phyloP scores from a whole-genome alignment of 1,140 invertebrate genomes.

The Cydia amplana region DNA sequence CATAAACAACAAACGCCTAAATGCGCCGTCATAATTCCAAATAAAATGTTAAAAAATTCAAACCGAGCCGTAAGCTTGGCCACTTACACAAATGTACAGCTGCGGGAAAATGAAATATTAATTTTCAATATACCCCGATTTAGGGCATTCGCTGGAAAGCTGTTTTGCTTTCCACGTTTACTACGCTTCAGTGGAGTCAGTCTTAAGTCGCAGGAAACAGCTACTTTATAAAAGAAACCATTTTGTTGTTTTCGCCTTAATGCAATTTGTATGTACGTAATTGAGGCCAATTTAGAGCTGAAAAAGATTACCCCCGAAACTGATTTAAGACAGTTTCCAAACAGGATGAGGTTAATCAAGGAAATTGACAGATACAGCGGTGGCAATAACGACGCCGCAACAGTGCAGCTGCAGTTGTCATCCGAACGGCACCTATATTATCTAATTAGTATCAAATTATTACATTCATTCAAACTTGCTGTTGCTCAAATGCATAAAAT shows the following conservation, averaged over 20 bases:
- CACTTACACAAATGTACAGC: slow-evolving; percentile 12
- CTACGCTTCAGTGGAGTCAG: slow-evolving; percentile 22
- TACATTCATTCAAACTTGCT: too few species aligned
- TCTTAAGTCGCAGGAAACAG: not conserved
- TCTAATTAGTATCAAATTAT: too few species aligned
- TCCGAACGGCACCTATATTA: too few species aligned
- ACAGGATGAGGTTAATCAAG: too few species aligned
- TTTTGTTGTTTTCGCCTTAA: not conserved
- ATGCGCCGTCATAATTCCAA: too few species aligned
- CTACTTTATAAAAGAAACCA: not conserved
- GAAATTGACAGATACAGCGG: too few species aligned
- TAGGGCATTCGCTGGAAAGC: slow-evolving; percentile 15
- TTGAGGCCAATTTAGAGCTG: not conserved
- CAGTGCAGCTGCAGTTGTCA: too few species aligned
- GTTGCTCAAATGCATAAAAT: too few species aligned
- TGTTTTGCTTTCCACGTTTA: slow-evolving; percentile 33
- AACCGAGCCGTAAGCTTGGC: not conserved
- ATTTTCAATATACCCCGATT: slow-evolving; percentile 24
- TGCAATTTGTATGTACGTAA: not conserved
- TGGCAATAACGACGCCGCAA: too few species aligned
- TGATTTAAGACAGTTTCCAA: not conserved
- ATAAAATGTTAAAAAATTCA: slow-evolving; percentile 18
- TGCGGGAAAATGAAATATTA: slow-evolving; percentile 16
- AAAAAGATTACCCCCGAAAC: not conserved
- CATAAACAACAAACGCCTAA: too few species aligned